Evolutionary conservation across 1,140 invertebrate species (phyloP).

Genomic region (Proctacanthus coquilletti): DNA sequence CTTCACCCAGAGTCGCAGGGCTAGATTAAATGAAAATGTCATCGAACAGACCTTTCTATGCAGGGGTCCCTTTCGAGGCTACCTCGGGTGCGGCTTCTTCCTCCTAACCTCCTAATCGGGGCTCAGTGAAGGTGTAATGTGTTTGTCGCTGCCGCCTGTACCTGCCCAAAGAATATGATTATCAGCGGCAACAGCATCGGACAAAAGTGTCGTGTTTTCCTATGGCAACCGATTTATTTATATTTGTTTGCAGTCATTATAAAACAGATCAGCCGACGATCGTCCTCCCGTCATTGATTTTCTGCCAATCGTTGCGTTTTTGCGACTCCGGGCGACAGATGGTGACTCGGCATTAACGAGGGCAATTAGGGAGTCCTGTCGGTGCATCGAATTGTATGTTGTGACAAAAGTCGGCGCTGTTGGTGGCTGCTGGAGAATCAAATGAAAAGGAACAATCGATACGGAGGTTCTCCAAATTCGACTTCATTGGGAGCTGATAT

Average conservation of each 20-base stretch:
- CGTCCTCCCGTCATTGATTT: neutral
- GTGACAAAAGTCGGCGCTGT: too few species aligned
- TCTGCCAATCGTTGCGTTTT: neutral
- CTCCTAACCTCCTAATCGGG: neutral
- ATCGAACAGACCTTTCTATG: neutral
- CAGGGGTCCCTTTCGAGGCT: neutral
- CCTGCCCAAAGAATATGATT: neutral
- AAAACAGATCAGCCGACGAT: neutral
- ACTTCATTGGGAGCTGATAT: too few species aligned
- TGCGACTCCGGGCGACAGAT: neutral
- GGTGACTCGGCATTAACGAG: too few species aligned
- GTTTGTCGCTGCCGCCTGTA: neutral
- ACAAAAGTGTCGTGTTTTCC: too few species aligned
- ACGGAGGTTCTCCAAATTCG: too few species aligned
- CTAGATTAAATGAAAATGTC: slow-evolving; percentile 1
- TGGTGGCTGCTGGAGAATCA: too few species aligned
- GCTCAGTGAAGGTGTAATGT: neutral
- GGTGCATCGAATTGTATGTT: too few species aligned
- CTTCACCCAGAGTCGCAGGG: too few species aligned
- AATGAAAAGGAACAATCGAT: too few species aligned
- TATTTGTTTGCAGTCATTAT: slow-evolving; percentile 1
- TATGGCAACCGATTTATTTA: slow-evolving; percentile 1
- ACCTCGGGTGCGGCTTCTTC: too few species aligned
- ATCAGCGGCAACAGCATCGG: neutral
- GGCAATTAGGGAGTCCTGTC: too few species aligned